Percentiles rank a stretch among this genome's conserved stretches.
Evolutionary conservation across 2,888 invertebrate species (phyloP).

Genomic region (Horisme vitalbata): DNA sequence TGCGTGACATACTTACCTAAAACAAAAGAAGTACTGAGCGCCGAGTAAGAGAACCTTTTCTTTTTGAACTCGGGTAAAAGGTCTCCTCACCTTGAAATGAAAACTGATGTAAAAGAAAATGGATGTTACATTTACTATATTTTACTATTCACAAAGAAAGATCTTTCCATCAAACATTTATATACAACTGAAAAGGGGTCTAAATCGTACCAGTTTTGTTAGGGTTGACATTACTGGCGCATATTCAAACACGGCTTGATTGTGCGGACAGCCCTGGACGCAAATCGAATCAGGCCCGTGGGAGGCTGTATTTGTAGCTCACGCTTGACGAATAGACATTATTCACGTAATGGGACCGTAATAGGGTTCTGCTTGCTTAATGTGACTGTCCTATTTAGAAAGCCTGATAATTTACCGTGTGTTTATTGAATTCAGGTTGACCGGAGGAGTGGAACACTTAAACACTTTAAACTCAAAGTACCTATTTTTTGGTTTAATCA

Average conservation of each 20-base stretch:
- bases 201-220: slow-evolving; percentile 8
- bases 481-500: neutral
- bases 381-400: slow-evolving; percentile 7
- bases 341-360: slow-evolving; percentile 20
- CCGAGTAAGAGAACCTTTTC: too few relatives aligned
- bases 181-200: slow-evolving; percentile 5
- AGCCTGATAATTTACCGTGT: neutral
- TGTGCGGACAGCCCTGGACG: slow-evolving; percentile 43
- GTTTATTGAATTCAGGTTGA: neutral
- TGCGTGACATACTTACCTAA: too few relatives aligned
- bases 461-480: too few relatives aligned
- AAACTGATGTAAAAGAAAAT: too few relatives aligned
- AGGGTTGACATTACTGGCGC: slow-evolving; percentile 41
- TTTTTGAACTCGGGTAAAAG: too few relatives aligned
- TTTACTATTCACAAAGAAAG: neutral
- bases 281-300: slow-evolving; percentile 47
- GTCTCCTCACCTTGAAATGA: too few relatives aligned
- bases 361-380: slow-evolving; percentile 20
- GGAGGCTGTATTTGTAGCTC: slow-evolving; percentile 25
- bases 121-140: too few relatives aligned
- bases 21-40: too few relatives aligned
- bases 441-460: too few relatives aligned
- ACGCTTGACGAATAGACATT: slow-evolving; percentile 26
- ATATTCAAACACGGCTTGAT: slow-evolving; percentile 45
- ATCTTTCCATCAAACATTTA: neutral